These are phyloP conservation scores for Mylabris sibirica DNA, from an alignment of 2,888 invertebrate species.

Conservation along the genomic window DNA sequence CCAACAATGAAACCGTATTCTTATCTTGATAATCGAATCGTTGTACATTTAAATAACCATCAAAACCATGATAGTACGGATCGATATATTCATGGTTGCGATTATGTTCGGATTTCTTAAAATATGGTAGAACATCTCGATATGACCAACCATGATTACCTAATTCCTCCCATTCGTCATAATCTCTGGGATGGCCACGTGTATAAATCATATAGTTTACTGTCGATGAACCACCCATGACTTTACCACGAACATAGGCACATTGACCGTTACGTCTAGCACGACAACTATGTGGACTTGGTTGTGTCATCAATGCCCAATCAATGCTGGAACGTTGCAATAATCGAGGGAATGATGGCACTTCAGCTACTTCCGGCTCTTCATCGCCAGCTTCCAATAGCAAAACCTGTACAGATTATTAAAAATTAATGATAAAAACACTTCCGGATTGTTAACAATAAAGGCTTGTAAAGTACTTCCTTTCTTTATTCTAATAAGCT, in stretches of 20 bases:
- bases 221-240: constrained; percentile 73
- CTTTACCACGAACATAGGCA: constrained; percentile 69
- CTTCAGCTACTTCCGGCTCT: constrained; percentile 71
- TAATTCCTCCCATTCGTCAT: constrained; percentile 70
- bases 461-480: no score
- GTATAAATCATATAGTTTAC: constrained; percentile 75
- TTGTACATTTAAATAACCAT: constrained; percentile 72
- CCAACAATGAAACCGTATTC: constrained; percentile 66
- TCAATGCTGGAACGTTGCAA: constrained; percentile 71
- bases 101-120: constrained; percentile 72
- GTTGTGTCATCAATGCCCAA: constrained; percentile 75
- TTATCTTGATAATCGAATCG: constrained; percentile 69
- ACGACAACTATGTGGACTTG: constrained; percentile 68
- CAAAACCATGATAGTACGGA: constrained; percentile 66
- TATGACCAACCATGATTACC: constrained; percentile 73
- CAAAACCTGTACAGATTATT: constrained; percentile 63
- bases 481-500: background rate
- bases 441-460: no score
- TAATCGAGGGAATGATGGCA: constrained; percentile 70
- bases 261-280: constrained; percentile 68
- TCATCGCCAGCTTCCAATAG: constrained; percentile 73
- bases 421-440: background rate
- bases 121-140: constrained; percentile 73
- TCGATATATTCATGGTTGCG: constrained; percentile 64
- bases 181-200: constrained; percentile 68